Evolutionary conservation across 1,140 invertebrate species (phyloP).

Genomic region (Microplitis mediator): DNA sequence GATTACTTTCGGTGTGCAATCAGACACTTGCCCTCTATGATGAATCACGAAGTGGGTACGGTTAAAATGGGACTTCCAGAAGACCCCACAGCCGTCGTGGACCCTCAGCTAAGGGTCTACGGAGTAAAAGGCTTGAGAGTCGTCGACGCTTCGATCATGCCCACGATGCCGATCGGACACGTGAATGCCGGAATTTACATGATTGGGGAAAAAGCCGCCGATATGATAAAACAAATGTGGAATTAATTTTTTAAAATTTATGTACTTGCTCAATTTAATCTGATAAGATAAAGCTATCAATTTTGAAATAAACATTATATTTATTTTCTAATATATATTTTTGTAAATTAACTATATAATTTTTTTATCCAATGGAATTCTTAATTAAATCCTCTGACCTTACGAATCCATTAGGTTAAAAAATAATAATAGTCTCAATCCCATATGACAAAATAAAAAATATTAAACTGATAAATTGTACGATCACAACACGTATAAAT

Average conservation of each 20-base stretch:
- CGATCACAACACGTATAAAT: too few species aligned
- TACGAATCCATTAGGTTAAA: too few species aligned
- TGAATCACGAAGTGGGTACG: slow-evolving; percentile 75
- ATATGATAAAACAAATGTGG: slow-evolving; percentile 72
- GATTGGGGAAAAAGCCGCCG: slow-evolving; percentile 86
- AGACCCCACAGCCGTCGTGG: slow-evolving; percentile 76
- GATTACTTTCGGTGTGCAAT: slow-evolving; percentile 79
- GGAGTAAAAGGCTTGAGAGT: slow-evolving; percentile 75
- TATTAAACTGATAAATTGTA: too few species aligned
- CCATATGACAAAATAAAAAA: too few species aligned
- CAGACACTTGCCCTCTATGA: slow-evolving; percentile 65
- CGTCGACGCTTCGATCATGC: slow-evolving; percentile 79
- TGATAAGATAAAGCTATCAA: too few species aligned
- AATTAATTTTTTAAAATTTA: background rate
- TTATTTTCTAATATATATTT: too few species aligned
- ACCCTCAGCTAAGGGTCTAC: slow-evolving; percentile 72
- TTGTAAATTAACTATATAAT: too few species aligned
- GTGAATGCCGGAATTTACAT: slow-evolving; percentile 78
- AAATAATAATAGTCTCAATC: too few species aligned
- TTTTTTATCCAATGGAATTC: too few species aligned
- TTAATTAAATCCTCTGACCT: too few species aligned
- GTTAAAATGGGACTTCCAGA: slow-evolving; percentile 76
- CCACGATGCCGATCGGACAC: slow-evolving; percentile 73
- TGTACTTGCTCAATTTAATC: background rate
- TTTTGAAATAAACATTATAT: background rate